Base-by-base conservation (phyloP, 1,140 invertebrate species). In the Drosophila novamexicana region DNA sequence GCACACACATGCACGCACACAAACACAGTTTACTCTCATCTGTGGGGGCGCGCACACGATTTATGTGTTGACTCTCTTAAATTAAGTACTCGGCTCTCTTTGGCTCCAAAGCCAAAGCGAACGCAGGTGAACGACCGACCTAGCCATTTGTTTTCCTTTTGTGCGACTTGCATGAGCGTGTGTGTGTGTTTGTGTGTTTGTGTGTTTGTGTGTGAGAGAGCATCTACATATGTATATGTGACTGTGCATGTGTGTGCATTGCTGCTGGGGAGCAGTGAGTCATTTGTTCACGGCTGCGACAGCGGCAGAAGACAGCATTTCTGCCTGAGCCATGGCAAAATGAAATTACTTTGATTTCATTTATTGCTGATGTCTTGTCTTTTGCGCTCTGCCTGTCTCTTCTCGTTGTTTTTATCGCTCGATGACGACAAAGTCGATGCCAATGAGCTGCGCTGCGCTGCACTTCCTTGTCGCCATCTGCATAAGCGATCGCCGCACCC, bases 111-210 rank as follows among this genome's bases (percentile, higher is more conserved):
- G 59, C 74, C 70, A 73, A 79, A 74, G 81, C 81, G 42, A 54
- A 74, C 63, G 77, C 83, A 91, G 90, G 90, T 91, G 86, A 91
- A 91, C 90, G 90, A 91, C 90, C 90, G 90, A 91, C 90, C 90
- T 91, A 91, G 90, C 90, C 90, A 91, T 91, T 91, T 91, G 89
- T 90, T 90, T 90, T 84, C 77, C 77, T 84, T 84, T 84, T 84
- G 81, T 84, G 58, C 49, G 72, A 70, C 71, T 75, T 68, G 45
- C 62, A 40, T 77, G 54, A 67, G 39, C 50, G 63, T 67, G 64
- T 73, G 32, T 69, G 50, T 74, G 18, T 18, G 18, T 18, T 0
- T 18, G 63, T 67, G 64, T 73, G 32, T 69, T 45, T 74, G 34
- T 77, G 18, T 58, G 62, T 68, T 53, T 71, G 36, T 65, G 52